These are phyloP conservation scores for Meda fulgida DNA, from an alignment of 2,797 vertebrate species.

Conservation along the genomic window DNA sequence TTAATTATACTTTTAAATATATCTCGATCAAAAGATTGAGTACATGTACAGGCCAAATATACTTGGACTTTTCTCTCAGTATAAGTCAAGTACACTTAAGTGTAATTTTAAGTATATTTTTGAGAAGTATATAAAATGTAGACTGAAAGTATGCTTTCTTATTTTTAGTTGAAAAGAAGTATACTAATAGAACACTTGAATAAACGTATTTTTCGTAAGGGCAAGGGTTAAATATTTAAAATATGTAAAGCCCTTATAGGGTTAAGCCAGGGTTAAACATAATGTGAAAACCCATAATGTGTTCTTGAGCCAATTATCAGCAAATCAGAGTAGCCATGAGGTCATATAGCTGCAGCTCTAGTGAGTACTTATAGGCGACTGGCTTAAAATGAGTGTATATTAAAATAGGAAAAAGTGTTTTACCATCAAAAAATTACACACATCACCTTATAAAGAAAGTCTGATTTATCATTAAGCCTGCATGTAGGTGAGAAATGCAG, in stretches of 20 bases:
- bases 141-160: too few species aligned
- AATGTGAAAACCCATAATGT: not conserved
- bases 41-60: too few species aligned
- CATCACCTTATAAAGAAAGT: not conserved
- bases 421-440: not conserved
- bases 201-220: too few species aligned
- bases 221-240: not conserved
- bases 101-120: too few species aligned
- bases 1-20: too few species aligned
- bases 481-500: not conserved
- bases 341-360: not conserved
- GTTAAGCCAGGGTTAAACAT: not conserved
- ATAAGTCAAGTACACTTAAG: too few species aligned
- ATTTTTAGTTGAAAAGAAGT: too few species aligned
- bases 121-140: too few species aligned
- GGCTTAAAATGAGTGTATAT: not conserved
- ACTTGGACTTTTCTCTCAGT: too few species aligned
- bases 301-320: not conserved
- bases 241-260: not conserved
- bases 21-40: too few species aligned
- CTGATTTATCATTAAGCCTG: not conserved
- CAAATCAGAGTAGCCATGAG: not conserved
- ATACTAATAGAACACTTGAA: too few species aligned
- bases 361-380: not conserved
- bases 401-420: not conserved